These are phyloP conservation scores for Zeus faber DNA, from an alignment of 2,113 vertebrate genomes.

Conservation along the genomic window DNA sequence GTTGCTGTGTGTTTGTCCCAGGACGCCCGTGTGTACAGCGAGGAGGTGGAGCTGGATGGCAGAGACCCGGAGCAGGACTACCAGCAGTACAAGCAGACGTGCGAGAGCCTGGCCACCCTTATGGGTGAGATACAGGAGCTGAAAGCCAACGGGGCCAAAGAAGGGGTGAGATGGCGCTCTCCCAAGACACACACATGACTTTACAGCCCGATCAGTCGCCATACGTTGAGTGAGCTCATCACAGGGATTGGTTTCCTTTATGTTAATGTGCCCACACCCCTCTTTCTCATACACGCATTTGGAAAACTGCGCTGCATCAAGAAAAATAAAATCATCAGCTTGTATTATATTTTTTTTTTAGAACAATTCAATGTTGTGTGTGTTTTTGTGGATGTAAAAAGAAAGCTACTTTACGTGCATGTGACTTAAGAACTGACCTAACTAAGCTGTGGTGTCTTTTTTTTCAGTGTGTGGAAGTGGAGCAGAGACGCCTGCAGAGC, in stretches of 20 bases:
- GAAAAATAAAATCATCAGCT: too few species aligned
- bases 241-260: too few species aligned
- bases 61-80: slow-evolving; percentile 88
- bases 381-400: too few species aligned
- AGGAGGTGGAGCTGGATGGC: slow-evolving; percentile 88
- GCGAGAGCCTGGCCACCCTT: slow-evolving; percentile 85
- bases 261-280: too few species aligned
- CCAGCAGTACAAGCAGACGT: slow-evolving; percentile 86
- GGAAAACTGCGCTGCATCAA: too few species aligned
- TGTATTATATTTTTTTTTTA: too few species aligned
- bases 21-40: slow-evolving; percentile 87
- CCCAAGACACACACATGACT: background rate
- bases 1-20: slow-evolving; percentile 37
- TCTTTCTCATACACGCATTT: too few species aligned
- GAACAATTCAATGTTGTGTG: too few species aligned
- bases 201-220: too few species aligned
- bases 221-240: too few species aligned
- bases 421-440: too few species aligned
- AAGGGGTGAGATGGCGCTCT: slow-evolving; percentile 75
- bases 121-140: slow-evolving; percentile 97
- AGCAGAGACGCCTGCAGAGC: slow-evolving; percentile 86
- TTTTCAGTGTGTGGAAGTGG: slow-evolving; percentile 81
- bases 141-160: slow-evolving; percentile 87
- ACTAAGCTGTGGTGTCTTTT: slow-evolving; percentile 12
- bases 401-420: too few species aligned